phyloP scores from a whole-genome alignment of 2,797 vertebrate species.

The Astyanax mexicanus region DNA sequence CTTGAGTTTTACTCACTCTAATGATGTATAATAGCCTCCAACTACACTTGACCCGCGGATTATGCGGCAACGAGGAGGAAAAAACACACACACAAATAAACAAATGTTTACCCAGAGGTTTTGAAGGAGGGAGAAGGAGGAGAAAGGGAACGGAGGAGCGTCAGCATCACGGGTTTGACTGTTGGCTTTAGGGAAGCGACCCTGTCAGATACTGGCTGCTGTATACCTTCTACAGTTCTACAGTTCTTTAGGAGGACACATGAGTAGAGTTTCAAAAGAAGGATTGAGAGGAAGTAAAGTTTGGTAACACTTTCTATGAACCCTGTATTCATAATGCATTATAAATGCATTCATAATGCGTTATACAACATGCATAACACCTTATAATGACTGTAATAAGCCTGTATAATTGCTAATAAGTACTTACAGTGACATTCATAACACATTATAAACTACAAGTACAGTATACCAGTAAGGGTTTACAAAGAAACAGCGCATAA shows the following conservation, averaged over 20 bases:
- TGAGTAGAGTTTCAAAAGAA: background rate
- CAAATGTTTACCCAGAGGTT: conserved; percentile 77
- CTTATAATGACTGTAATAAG: too few species aligned
- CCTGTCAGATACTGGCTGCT: conserved; percentile 22
- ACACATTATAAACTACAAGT: too few species aligned
- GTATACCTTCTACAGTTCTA: background rate
- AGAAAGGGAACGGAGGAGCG: conserved; percentile 2
- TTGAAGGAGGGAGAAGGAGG: conserved; percentile 76
- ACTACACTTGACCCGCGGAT: conserved; percentile 94
- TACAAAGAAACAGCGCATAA: too few species aligned
- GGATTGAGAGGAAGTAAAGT: background rate
- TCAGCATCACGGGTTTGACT: conserved; percentile 33
- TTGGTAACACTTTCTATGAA: background rate
- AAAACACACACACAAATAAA: conserved; percentile 44
- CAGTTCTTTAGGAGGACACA: background rate
- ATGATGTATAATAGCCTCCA: conserved; percentile 96
- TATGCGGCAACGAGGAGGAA: conserved; percentile 72
- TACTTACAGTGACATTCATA: too few species aligned
- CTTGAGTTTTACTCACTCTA: conserved; percentile 93
- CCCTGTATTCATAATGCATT: too few species aligned
- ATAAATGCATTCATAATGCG: too few species aligned
- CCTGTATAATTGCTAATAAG: too few species aligned
- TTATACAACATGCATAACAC: too few species aligned
- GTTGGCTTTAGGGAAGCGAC: conserved; percentile 14
- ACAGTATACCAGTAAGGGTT: too few species aligned